phyloP scores from a whole-genome alignment of 1,140 invertebrate genomes.

The Drosophila mojavensis region DNA sequence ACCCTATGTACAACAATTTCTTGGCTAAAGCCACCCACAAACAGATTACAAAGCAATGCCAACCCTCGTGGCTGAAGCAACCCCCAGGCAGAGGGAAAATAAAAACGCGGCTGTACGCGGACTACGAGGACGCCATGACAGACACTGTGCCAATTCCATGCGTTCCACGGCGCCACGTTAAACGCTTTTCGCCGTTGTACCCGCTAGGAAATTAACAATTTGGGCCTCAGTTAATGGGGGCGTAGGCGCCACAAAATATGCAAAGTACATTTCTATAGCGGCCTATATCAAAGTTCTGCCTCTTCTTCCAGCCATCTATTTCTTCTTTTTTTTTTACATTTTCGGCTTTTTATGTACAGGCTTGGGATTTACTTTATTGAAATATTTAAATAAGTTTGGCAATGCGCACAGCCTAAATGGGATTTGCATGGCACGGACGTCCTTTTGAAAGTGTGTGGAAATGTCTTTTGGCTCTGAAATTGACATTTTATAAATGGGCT shows the following conservation, averaged over 20 bases:
- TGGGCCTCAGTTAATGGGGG: constrained; percentile 49
- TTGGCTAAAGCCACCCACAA: constrained; percentile 75
- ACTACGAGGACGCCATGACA: constrained; percentile 58
- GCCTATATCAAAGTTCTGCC: constrained; percentile 64
- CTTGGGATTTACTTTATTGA: constrained; percentile 83
- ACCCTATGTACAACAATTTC: constrained; percentile 40
- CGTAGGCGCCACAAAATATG: constrained; percentile 57
- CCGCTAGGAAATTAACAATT: constrained; percentile 71
- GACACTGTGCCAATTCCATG: constrained; percentile 60
- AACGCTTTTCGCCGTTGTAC: constrained; percentile 40
- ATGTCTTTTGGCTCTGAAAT: constrained; percentile 64
- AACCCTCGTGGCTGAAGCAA: constrained; percentile 71
- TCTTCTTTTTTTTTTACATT: constrained; percentile 28
- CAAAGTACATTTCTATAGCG: constrained; percentile 52
- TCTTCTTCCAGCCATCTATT: constrained; percentile 18
- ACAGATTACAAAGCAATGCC: constrained; percentile 71
- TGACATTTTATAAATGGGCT: constrained; percentile 82
- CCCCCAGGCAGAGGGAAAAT: constrained; percentile 41
- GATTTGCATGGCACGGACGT: constrained; percentile 62
- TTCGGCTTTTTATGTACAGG: constrained; percentile 44
- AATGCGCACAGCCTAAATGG: constrained; percentile 82
- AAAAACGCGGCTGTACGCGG: constrained; percentile 41
- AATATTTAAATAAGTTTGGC: constrained; percentile 84
- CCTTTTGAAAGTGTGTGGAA: constrained; percentile 51
- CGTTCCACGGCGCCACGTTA: constrained; percentile 44